Evolutionary conservation across 1,140 invertebrate species (phyloP).

Genomic region (Drosophila trapezifrons): DNA sequence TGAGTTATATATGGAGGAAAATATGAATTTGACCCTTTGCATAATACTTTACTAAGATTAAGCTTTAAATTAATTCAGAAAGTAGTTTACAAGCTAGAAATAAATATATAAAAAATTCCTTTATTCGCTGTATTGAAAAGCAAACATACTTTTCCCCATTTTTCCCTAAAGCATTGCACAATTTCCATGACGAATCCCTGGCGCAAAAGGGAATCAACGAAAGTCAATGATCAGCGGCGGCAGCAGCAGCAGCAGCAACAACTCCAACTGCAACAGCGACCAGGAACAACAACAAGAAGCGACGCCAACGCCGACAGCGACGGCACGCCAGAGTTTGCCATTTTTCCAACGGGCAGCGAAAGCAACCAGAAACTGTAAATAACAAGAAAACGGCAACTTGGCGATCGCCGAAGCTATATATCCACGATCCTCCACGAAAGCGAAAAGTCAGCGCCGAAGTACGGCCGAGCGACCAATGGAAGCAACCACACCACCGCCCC

Average conservation of each 20-base stretch:
- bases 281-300: slow-evolving; percentile 7
- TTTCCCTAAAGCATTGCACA: slow-evolving; percentile 52
- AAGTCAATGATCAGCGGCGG: slow-evolving; percentile 74
- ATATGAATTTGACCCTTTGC: too few species aligned
- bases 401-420: slow-evolving; percentile 56
- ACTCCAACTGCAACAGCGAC: slow-evolving; percentile 22
- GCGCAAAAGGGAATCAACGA: slow-evolving; percentile 75
- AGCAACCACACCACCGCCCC: slow-evolving; percentile 40
- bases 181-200: slow-evolving; percentile 74
- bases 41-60: too few species aligned
- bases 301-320: slow-evolving; percentile 27
- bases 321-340: slow-evolving; percentile 62
- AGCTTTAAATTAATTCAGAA: too few species aligned
- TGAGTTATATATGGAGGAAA: background rate
- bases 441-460: slow-evolving; percentile 42
- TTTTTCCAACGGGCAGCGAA: slow-evolving; percentile 79
- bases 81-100: background rate
- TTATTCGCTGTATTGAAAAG: slow-evolving; percentile 5
- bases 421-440: slow-evolving; percentile 67
- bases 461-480: slow-evolving; percentile 41
- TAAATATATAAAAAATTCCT: background rate
- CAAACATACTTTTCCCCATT: slow-evolving; percentile 50
- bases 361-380: slow-evolving; percentile 80
- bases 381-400: slow-evolving; percentile 75
- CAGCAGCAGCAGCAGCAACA: slow-evolving; percentile 25